Evolutionary conservation across 2,888 invertebrate species (phyloP).

Genomic region (Microchrysa polita): DNA sequence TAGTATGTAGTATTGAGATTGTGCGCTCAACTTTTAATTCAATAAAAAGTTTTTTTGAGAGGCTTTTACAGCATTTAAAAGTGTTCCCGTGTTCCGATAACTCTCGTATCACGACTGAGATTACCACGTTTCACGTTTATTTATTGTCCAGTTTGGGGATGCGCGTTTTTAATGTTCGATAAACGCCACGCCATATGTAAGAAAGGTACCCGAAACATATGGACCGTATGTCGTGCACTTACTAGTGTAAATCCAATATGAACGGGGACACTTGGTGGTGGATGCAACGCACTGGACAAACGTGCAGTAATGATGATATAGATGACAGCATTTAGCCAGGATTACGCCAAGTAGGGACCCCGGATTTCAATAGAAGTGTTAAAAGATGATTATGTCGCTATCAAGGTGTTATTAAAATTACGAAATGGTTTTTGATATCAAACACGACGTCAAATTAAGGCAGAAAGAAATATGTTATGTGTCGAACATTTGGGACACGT

Average conservation of each 20-base stretch:
- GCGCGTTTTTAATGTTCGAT: constrained; percentile 26
- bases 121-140: constrained; percentile 42
- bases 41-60: no score
- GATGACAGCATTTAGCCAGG: constrained; percentile 26
- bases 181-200: neutral
- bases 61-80: constrained; percentile 43
- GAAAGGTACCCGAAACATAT: no score
- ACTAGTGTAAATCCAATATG: constrained; percentile 2
- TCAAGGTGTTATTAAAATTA: constrained; percentile 6
- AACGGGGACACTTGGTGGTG: neutral
- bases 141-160: constrained; percentile 34
- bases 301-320: constrained; percentile 21
- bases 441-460: constrained; percentile 1
- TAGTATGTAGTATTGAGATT: constrained; percentile 5
- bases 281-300: constrained; percentile 15
- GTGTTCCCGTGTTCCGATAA: constrained; percentile 45
- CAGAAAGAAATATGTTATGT: no score
- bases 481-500: no score
- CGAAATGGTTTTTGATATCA: neutral
- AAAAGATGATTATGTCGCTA: constrained; percentile 12
- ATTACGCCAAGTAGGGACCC: neutral
- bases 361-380: constrained; percentile 21
- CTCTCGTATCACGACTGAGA: constrained; percentile 38
- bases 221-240: neutral
- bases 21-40: constrained; percentile 36